These are phyloP conservation scores for Scelioninae gen. 2 DNA, from an alignment of 2,888 invertebrate species.

Conservation along the genomic window DNA sequence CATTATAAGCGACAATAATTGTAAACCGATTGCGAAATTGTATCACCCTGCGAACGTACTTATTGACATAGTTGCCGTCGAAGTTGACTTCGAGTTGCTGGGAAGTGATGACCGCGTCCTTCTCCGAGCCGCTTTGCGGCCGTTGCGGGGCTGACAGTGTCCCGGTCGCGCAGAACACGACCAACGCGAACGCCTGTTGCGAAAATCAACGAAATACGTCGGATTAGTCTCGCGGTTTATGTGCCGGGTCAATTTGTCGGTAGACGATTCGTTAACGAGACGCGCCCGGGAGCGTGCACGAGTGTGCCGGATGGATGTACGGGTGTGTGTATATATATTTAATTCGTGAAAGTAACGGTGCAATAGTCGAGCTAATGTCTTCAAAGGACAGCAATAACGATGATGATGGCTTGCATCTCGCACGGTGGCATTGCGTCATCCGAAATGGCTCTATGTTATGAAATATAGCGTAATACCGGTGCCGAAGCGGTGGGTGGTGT, in stretches of 20 bases:
- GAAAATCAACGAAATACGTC: conserved; percentile 39
- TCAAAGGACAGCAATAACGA: conserved; percentile 66
- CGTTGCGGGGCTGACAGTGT: conserved; percentile 70
- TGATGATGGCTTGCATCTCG: conserved; percentile 66
- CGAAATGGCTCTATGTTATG: conserved; percentile 70
- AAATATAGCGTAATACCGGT: conserved; percentile 69
- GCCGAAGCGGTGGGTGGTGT: conserved; percentile 61
- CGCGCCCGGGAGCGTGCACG: conserved; percentile 23
- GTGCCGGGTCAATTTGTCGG: too few relatives aligned
- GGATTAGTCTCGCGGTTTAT: conserved; percentile 27
- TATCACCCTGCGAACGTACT: too few relatives aligned
- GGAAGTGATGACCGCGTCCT: conserved; percentile 73
- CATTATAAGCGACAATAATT: too few relatives aligned
- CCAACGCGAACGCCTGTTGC: conserved; percentile 69
- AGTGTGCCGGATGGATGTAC: conserved; percentile 8
- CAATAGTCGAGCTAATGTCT: conserved; percentile 59
- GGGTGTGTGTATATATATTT: conserved; percentile 62
- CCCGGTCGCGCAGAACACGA: conserved; percentile 71
- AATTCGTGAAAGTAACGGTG: conserved; percentile 67
- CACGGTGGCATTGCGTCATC: conserved; percentile 69
- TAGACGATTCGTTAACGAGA: conserved; percentile 13
- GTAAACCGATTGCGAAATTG: too few relatives aligned
- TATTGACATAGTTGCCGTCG: conserved; percentile 73
- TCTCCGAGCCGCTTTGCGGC: conserved; percentile 68
- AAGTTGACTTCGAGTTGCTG: conserved; percentile 74